Percentiles rank a stretch among this genome's conserved stretches.
These are phyloP conservation scores for Gymnorhina tibicen DNA, from an alignment of 2,113 vertebrate species.

Conservation along the genomic window DNA sequence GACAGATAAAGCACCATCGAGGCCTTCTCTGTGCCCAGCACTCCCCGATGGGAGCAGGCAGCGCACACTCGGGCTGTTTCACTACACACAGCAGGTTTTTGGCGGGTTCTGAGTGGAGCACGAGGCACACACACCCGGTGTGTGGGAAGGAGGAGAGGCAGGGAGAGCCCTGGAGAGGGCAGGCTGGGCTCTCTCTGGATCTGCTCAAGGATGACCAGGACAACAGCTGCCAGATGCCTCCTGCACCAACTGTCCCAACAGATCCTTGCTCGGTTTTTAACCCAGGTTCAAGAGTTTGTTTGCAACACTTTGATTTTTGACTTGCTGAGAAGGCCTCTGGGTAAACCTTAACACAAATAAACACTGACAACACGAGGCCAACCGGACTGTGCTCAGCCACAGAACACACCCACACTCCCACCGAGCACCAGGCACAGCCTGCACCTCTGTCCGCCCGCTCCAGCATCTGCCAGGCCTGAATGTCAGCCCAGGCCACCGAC, in stretches of 20 bases:
- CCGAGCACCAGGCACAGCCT: background rate
- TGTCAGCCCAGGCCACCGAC: background rate
- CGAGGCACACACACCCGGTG: rapidly evolving
- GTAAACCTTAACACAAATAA: background rate
- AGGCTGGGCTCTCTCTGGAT: background rate
- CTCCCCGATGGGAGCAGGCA: rapidly evolving
- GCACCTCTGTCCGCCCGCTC: rapidly evolving
- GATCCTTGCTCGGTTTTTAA: background rate
- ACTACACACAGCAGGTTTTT: background rate
- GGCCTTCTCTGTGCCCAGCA: too few relatives aligned
- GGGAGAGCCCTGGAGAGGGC: background rate
- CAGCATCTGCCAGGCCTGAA: background rate
- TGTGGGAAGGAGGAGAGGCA: background rate
- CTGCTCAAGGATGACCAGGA: background rate
- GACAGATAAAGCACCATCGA: rapidly evolving
- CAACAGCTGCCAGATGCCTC: background rate
- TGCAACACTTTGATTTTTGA: background rate
- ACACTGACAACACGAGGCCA: background rate
- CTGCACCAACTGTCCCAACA: background rate
- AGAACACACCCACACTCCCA: rapidly evolving
- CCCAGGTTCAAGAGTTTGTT: background rate
- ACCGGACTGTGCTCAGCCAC: background rate
- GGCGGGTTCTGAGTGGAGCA: rapidly evolving
- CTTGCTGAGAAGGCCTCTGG: background rate
- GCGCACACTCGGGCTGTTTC: rapidly evolving